Evolutionary conservation across 2,797 vertebrate genomes (phyloP), one percentile per base, ranked within the genome.

Genomic region (Anableps anableps): DNA sequence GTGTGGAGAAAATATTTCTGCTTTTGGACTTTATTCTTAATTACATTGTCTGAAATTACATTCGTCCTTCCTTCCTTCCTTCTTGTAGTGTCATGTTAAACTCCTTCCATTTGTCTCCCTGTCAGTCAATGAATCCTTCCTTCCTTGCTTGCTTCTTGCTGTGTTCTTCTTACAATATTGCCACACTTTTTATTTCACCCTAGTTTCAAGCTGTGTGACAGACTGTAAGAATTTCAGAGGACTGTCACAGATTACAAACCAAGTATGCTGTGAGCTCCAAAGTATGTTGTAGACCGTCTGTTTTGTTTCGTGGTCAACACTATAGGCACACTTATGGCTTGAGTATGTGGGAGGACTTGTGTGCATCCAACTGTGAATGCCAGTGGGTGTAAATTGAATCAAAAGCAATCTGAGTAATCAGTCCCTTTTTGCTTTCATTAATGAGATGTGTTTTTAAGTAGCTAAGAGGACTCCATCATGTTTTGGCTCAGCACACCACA

Each of bases 381-480:
- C 79, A 66, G 86, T 92, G 85, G 87, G 87, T 80, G 85, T 88
- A 68, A 77, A 86, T 87, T 85, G 64, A 91, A 86, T 82, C 82
- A 80, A 89, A 82, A 83, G 55, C 81, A 78, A 74, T 84, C 77
- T 83, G 78, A 88, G 75, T 84, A 86, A 91, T 91, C 83, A 85
- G 66, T 90, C 73, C 68, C 41, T 77, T 87, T 89, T 88, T 80
- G 72, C 85, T 87, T 85, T 91, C 83, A 89, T 93, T 91, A 93
- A 92, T 85, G 83, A 89, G 83, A 86, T 88, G 86, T 88, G 84
- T 88, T 93, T 93, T 89, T 88, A 91, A 91, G 90, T 90, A 87
- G 77, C 78, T 76, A 74, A 83, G 86, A 91, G 91, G 88, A 83
- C 90, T 86, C 80, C 85, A 83, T 86, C 86, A 79, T 90, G 85